phyloP scores from a whole-genome alignment of 1,140 invertebrate species.

The honey bee (Apis mellifera) region DNA sequence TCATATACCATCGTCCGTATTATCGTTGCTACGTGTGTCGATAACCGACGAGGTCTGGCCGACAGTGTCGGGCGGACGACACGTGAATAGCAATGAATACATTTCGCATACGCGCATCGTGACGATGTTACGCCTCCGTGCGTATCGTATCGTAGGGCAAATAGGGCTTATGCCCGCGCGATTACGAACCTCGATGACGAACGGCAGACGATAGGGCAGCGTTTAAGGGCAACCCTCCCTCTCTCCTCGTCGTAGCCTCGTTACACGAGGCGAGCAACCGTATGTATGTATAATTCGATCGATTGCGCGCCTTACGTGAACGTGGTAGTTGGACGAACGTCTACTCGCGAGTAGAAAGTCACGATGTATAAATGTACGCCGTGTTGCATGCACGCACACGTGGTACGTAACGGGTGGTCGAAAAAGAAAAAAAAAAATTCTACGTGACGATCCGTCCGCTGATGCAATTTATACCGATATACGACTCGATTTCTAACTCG shows the following conservation, averaged over 20 bases:
- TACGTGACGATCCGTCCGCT: slow-evolving; percentile 40
- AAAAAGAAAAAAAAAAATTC: slow-evolving; percentile 43
- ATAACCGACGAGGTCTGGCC: slow-evolving; percentile 14
- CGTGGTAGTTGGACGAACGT: slow-evolving; percentile 5
- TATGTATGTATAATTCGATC: slow-evolving; percentile 19
- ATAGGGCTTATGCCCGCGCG: background rate
- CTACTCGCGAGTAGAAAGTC: slow-evolving; percentile 42
- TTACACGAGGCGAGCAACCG: slow-evolving; percentile 19
- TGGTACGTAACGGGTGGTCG: slow-evolving; percentile 40
- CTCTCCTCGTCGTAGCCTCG: slow-evolving; percentile 25
- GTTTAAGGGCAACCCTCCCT: background rate
- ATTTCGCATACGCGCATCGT: slow-evolving; percentile 20
- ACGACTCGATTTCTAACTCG: slow-evolving; percentile 4
- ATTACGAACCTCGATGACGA: slow-evolving; percentile 14
- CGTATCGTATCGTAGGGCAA: background rate
- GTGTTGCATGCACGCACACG: slow-evolving; percentile 50
- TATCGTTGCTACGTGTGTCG: background rate
- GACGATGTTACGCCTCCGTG: background rate
- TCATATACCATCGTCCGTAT: background rate
- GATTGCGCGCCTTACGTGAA: slow-evolving; percentile 26
- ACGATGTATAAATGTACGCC: slow-evolving; percentile 44
- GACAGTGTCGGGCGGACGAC: slow-evolving; percentile 1
- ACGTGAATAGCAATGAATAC: slow-evolving; percentile 43
- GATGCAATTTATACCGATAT: slow-evolving; percentile 15
- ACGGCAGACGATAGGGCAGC: background rate